Percentiles rank a stretch among this genome's conserved stretches.
phyloP scores from a whole-genome alignment of 2,888 invertebrate genomes.

The Spialia ferax region DNA sequence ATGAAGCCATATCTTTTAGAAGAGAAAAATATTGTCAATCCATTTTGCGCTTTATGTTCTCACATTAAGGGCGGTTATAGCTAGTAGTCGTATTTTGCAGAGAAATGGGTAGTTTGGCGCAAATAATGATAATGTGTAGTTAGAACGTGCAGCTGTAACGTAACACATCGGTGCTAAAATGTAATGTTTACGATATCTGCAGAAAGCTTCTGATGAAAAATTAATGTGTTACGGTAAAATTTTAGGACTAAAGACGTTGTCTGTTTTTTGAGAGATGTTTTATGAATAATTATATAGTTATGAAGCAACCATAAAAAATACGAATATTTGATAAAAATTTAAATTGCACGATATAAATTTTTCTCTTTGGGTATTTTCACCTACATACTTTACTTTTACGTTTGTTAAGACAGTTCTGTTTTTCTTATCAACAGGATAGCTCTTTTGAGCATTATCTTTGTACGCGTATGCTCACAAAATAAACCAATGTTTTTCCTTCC shows the following conservation, averaged over 20 bases:
- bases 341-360: background rate
- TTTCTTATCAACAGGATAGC: too few species aligned
- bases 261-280: background rate
- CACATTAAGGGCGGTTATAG: constrained; percentile 27
- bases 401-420: too few species aligned
- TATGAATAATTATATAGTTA: background rate
- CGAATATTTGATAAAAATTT: too few species aligned
- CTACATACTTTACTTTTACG: too few species aligned
- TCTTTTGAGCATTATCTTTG: background rate
- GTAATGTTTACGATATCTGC: constrained; percentile 20
- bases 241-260: too few species aligned
- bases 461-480: background rate
- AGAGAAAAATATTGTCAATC: constrained; percentile 2
- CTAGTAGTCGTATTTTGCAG: constrained; percentile 49
- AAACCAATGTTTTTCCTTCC: background rate
- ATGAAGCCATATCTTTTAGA: constrained; percentile 66
- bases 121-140: constrained; percentile 58
- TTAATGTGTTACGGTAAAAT: background rate
- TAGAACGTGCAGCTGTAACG: constrained; percentile 17
- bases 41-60: constrained; percentile 38
- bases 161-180: constrained; percentile 32
- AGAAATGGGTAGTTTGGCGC: constrained; percentile 65
- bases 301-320: background rate
- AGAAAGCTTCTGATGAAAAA: background rate
- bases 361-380: too few species aligned